phyloP scores from a whole-genome alignment of 2,113 vertebrate genomes.

The Addax nasomaculatus region DNA sequence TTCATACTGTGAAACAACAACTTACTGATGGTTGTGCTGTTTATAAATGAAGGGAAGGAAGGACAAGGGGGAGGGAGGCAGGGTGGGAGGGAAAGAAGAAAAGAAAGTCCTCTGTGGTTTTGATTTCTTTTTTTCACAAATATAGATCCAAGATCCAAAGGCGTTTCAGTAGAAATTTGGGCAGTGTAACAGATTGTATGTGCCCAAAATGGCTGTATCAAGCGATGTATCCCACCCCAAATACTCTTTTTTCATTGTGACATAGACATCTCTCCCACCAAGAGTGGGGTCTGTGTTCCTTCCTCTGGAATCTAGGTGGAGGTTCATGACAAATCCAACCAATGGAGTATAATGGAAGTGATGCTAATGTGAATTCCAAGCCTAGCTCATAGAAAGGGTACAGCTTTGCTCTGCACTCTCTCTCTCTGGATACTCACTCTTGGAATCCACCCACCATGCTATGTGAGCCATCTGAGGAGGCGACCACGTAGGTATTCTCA shows the following conservation, averaged over 20 bases:
- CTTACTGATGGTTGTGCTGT: not conserved
- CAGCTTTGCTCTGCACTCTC: not conserved
- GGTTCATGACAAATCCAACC: not conserved
- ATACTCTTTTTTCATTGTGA: not conserved
- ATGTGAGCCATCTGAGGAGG: not conserved
- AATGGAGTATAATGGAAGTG: not conserved
- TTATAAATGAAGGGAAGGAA: conserved; percentile 43
- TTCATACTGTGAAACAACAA: not conserved
- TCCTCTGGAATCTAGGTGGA: not conserved
- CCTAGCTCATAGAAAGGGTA: not conserved
- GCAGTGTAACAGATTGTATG: not conserved
- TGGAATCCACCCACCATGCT: not conserved
- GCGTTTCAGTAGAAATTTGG: not conserved
- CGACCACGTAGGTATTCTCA: not conserved
- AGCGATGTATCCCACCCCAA: not conserved
- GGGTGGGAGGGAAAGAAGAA: not conserved
- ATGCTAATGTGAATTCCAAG: not conserved
- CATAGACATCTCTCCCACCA: not conserved
- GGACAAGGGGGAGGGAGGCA: not conserved
- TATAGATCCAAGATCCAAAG: not conserved
- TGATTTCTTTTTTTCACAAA: not conserved
- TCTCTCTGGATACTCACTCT: not conserved
- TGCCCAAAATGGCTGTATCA: not conserved
- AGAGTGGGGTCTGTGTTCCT: not conserved
- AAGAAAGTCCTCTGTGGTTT: conserved; percentile 3